Evolutionary conservation across 2,888 invertebrate species (phyloP).

Genomic region (Hemithea aestivaria): DNA sequence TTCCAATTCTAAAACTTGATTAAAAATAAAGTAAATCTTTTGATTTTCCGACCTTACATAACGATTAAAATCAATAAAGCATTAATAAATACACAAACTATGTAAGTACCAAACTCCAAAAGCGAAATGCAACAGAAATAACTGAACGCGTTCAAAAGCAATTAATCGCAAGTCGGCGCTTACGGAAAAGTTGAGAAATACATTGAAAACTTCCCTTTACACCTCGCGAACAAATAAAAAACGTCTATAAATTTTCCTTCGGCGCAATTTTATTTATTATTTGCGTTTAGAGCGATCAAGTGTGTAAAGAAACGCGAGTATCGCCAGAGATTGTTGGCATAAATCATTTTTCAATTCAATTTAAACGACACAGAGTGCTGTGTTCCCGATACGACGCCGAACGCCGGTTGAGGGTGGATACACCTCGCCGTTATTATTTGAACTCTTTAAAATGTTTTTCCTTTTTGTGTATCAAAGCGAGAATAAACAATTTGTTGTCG

Average conservation of each 20-base stretch:
- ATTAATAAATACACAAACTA: too few relatives aligned
- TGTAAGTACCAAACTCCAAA: too few relatives aligned
- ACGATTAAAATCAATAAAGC: too few relatives aligned
- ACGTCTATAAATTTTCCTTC: conserved; percentile 46
- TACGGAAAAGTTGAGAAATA: conserved; percentile 33
- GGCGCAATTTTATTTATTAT: conserved; percentile 54
- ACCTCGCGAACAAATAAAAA: conserved; percentile 38
- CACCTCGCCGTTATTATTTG: conserved; percentile 24
- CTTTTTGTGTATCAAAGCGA: too few relatives aligned
- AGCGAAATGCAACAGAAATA: conserved; percentile 30
- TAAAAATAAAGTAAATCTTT: too few relatives aligned
- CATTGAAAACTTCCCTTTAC: conserved; percentile 38
- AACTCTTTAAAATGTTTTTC: conserved; percentile 26
- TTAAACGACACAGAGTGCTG: conserved; percentile 68
- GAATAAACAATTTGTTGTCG: too few relatives aligned
- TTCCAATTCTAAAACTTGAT: too few relatives aligned
- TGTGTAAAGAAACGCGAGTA: conserved; percentile 60
- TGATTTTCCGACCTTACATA: too few relatives aligned
- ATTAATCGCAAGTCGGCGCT: conserved; percentile 35
- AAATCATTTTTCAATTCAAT: conserved; percentile 77
- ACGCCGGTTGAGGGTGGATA: conserved; percentile 34
- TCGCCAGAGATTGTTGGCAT: conserved; percentile 65
- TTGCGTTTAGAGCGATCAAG: conserved; percentile 59
- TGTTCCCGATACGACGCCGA: conserved; percentile 41
- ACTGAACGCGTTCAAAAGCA: conserved; percentile 29